These are phyloP conservation scores for Lophochroa leadbeateri DNA, from an alignment of 2,113 vertebrate species.

Conservation along the genomic window DNA sequence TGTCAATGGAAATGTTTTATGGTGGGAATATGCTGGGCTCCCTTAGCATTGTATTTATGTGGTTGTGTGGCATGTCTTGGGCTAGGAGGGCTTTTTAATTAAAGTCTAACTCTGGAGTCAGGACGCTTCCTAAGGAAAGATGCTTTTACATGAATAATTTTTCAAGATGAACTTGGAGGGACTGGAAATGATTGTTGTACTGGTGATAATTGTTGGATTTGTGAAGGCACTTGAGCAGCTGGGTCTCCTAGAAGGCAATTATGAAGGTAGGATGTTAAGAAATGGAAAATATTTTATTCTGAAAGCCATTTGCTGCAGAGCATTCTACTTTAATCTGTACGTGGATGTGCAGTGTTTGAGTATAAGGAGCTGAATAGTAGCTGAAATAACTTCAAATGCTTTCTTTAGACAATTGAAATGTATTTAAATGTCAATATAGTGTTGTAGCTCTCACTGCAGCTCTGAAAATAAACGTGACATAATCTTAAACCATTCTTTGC, in stretches of 20 bases:
- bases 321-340: conserved; percentile 19
- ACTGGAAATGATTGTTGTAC: conserved; percentile 74
- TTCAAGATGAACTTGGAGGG: conserved; percentile 75
- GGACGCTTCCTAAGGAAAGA: conserved; percentile 56
- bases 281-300: conserved; percentile 24
- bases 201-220: conserved; percentile 74
- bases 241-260: conserved; percentile 69
- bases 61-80: conserved; percentile 35
- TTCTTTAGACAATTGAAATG: not conserved
- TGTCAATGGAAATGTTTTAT: conserved; percentile 71
- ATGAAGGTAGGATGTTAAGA: conserved; percentile 69
- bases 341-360: not conserved
- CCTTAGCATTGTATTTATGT: conserved; percentile 51
- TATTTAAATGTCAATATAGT: not conserved
- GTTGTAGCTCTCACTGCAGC: not conserved
- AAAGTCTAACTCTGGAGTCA: conserved; percentile 59
- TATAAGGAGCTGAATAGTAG: not conserved
- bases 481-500: not conserved
- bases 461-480: not conserved
- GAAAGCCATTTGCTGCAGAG: conserved; percentile 44
- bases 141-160: conserved; percentile 68
- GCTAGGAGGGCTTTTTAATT: conserved; percentile 62
- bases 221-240: conserved; percentile 71
- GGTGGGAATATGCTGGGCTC: conserved; percentile 50
- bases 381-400: conserved; percentile 29